Conservation (phyloP, 2,113 vertebrate species). For the Elanus axillaris region DNA sequence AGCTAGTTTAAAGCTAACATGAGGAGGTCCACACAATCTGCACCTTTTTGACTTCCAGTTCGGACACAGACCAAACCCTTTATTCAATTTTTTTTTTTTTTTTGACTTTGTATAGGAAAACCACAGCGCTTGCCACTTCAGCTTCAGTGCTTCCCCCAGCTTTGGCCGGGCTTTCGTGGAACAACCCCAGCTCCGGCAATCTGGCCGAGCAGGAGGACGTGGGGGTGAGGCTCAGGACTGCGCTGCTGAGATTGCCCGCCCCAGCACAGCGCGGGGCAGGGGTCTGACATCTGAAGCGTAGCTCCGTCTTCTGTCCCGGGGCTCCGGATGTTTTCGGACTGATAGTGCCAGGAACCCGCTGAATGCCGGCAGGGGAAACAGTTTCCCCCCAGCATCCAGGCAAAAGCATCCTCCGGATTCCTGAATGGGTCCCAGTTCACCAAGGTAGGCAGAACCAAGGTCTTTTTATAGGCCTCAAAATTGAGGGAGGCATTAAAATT, state of each 20-base stretch:
- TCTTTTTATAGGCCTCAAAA: constrained; percentile 67
- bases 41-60: background rate
- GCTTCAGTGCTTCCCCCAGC: accelerated
- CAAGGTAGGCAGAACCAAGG: constrained; percentile 40
- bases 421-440: constrained; percentile 52
- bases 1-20: background rate
- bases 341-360: background rate
- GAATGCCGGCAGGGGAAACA: background rate
- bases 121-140: background rate
- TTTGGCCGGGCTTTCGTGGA: background rate
- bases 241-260: background rate
- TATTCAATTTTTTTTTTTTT: background rate
- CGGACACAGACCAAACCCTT: background rate
- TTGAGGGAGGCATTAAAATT: constrained; percentile 70
- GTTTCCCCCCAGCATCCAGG: background rate
- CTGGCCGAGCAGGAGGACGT: accelerated
- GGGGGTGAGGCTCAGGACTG: accelerated
- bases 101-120: background rate
- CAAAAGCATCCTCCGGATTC: constrained; percentile 2
- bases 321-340: background rate
- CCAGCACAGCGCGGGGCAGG: background rate
- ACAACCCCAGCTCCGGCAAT: accelerated
- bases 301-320: background rate
- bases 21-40: background rate
- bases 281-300: background rate